These are phyloP conservation scores for Callyntrura guangdongensis DNA, from an alignment of 2,888 invertebrate genomes.

Conservation along the genomic window DNA sequence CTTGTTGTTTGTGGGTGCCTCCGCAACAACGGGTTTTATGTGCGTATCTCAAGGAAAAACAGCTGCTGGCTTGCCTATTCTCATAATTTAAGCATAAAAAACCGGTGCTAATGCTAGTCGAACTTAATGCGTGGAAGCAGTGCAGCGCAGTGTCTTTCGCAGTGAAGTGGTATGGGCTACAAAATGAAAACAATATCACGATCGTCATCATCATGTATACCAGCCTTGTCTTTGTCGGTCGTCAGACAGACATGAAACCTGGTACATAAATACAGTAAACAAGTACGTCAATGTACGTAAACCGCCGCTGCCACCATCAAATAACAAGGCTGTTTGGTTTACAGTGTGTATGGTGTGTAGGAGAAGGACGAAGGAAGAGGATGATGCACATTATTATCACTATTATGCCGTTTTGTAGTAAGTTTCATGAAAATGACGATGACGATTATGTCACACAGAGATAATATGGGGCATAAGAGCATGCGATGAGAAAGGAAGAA, in stretches of 20 bases:
- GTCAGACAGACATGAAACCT: too few species aligned
- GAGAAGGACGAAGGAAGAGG: not conserved
- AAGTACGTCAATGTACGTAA: not conserved
- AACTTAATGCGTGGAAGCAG: too few species aligned
- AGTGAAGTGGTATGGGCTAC: not conserved
- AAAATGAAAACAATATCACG: not conserved
- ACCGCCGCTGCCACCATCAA: not conserved
- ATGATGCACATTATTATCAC: not conserved
- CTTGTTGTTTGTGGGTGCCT: too few species aligned
- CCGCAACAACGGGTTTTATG: too few species aligned
- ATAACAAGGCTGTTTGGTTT: not conserved
- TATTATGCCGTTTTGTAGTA: constrained; percentile 35
- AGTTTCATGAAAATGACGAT: constrained; percentile 32
- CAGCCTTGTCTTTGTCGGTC: too few species aligned
- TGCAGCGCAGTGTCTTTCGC: not conserved
- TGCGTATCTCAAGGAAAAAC: not conserved
- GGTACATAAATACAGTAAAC: not conserved
- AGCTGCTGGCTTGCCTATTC: too few species aligned
- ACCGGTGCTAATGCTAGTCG: too few species aligned
- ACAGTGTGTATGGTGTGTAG: not conserved
- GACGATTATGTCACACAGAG: constrained; percentile 38
- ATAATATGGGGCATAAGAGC: constrained; percentile 37
- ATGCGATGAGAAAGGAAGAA: not conserved
- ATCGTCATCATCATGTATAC: not conserved
- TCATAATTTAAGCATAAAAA: not conserved